These are phyloP conservation scores for Sebastes trivittatus DNA, from an alignment of 2,797 vertebrate genomes.

Conservation along the genomic window DNA sequence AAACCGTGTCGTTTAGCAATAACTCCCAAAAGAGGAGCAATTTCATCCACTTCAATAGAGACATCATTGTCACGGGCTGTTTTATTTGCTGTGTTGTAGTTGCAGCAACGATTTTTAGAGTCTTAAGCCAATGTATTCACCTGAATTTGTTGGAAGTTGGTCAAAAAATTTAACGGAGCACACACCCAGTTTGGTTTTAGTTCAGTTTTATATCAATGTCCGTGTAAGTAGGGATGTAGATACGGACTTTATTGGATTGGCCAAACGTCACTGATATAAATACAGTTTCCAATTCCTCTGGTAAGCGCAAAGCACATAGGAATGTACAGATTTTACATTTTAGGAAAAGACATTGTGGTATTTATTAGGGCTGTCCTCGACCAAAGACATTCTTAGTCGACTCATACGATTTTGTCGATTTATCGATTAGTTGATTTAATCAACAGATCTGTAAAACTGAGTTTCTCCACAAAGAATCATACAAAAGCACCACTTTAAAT, in stretches of 20 bases:
- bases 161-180: not conserved
- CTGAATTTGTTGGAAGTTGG: not conserved
- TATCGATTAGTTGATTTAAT: no score
- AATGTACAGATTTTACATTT: not conserved
- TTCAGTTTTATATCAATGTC: not conserved
- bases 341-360: not conserved
- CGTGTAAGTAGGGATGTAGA: not conserved
- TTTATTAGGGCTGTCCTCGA: not conserved
- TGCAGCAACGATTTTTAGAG: not conserved
- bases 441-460: no score
- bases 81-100: not conserved
- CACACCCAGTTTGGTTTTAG: not conserved
- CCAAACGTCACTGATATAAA: not conserved
- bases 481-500: no score
- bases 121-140: not conserved
- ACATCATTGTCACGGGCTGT: not conserved
- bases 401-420: no score
- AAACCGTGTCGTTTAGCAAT: conserved; percentile 29
- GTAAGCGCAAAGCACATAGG: not conserved
- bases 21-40: conserved; percentile 13
- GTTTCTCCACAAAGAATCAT: no score
- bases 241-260: not conserved
- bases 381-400: no score
- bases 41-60: conserved; percentile 24
- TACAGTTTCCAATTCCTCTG: not conserved